Conservation (phyloP, 2,113 vertebrate species). For the Isichthys henryi region DNA sequence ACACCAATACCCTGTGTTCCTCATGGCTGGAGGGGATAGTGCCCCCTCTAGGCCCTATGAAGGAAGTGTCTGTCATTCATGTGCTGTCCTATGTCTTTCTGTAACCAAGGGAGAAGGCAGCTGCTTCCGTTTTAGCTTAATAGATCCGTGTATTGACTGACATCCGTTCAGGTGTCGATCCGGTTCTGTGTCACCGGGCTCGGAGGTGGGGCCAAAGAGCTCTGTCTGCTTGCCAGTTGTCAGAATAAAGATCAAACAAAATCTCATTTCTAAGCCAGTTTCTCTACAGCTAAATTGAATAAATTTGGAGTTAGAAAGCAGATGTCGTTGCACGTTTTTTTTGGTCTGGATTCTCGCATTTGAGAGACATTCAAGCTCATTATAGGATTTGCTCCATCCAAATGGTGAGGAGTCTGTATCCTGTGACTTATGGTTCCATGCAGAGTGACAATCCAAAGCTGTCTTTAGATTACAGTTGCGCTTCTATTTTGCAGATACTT, state of each 20-base stretch:
- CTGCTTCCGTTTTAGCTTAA: not conserved
- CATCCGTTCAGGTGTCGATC: not conserved
- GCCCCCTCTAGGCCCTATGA: too few relatives aligned
- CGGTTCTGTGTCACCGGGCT: not conserved
- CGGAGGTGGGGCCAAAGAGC: not conserved
- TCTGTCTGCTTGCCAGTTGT: not conserved
- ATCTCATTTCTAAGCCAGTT: not conserved
- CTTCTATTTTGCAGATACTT: too few relatives aligned
- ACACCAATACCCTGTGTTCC: not conserved
- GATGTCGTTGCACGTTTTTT: not conserved
- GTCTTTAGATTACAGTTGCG: not conserved
- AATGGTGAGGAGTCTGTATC: slow-evolving; percentile 70
- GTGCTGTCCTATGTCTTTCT: not conserved
- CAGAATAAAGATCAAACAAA: not conserved
- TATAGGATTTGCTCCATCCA: slow-evolving; percentile 99
- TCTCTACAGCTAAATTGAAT: not conserved
- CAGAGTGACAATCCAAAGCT: not conserved
- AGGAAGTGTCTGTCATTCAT: not conserved
- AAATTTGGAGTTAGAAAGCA: not conserved
- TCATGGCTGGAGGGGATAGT: not conserved
- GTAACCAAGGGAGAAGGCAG: not conserved
- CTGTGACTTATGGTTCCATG: not conserved
- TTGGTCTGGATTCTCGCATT: not conserved
- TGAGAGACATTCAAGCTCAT: slow-evolving; percentile 97
- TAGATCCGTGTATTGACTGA: not conserved